Conservation (phyloP, 2,797 vertebrate species). For the Aphelocoma californica region DNA sequence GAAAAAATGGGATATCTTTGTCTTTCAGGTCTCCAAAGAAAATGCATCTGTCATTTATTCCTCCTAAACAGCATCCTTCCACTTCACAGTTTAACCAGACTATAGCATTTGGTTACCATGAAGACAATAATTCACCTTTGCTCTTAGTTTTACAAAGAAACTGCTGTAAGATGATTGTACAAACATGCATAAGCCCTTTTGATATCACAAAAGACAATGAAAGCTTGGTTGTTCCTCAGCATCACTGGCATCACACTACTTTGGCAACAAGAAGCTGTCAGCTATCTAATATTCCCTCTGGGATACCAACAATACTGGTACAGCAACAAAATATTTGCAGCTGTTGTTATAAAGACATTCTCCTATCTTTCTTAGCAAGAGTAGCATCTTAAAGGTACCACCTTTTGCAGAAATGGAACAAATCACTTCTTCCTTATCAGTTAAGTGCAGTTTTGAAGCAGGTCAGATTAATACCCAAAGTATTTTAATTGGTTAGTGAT, state of each 20-base stretch:
- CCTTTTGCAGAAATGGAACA: not conserved
- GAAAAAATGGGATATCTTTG: not conserved
- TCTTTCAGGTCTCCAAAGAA: not conserved
- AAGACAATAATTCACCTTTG: not conserved
- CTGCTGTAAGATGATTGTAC: not conserved
- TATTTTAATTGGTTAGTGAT: not conserved
- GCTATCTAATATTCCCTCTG: not conserved
- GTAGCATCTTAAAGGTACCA: not conserved
- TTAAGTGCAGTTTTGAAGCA: not conserved
- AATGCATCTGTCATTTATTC: not conserved
- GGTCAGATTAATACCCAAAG: not conserved
- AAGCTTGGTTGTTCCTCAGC: not conserved
- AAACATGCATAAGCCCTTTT: not conserved
- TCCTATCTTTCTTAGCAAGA: not conserved
- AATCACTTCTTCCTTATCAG: not conserved
- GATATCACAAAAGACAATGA: not conserved
- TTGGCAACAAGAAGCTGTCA: not conserved
- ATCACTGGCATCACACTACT: not conserved
- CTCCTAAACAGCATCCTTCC: not conserved
- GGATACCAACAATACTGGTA: not conserved
- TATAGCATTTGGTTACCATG: not conserved
- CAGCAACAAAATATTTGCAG: not conserved
- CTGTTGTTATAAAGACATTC: not conserved
- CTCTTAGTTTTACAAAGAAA: not conserved
- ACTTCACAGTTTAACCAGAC: not conserved